A percentile compares a stretch with the other conserved stretches of the same genome.
Evolutionary conservation across 53 echinoderm and acorn worm genomes (phyloP).

Genomic region (Luidia sarsii): DNA sequence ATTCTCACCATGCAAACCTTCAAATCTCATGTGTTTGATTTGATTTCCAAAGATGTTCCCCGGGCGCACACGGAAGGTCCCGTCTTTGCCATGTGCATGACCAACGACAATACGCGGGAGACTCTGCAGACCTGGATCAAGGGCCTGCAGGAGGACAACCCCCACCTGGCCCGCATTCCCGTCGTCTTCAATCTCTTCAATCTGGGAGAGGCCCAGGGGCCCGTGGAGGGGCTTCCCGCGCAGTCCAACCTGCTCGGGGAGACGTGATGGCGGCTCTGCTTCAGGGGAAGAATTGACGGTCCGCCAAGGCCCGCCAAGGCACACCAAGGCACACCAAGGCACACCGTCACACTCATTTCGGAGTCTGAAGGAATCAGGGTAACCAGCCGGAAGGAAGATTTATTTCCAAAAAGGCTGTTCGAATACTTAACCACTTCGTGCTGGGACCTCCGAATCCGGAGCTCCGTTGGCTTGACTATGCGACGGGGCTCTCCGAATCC

Average conservation of each 20-base stretch:
- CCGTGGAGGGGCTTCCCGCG: not conserved
- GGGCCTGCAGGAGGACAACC: constrained; percentile 85
- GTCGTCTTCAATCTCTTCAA: constrained; percentile 90
- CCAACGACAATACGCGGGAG: constrained; percentile 62
- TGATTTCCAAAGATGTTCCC: constrained; percentile 56
- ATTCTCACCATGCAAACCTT: too few relatives aligned
- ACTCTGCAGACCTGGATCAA: constrained; percentile 75
- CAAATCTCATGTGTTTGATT: not conserved
- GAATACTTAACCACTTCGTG: too few relatives aligned
- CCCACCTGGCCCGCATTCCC: constrained; percentile 77
- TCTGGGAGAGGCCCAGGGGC: constrained; percentile 3
- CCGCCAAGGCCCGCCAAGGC: too few relatives aligned
- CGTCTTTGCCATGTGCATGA: constrained; percentile 91
- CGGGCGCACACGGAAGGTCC: constrained; percentile 70
- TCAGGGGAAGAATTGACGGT: too few relatives aligned
- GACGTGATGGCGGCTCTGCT: not conserved
- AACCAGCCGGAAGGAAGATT: too few relatives aligned
- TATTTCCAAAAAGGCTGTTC: too few relatives aligned
- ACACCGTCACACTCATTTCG: too few relatives aligned
- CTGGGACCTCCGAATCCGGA: too few relatives aligned
- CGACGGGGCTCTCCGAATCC: too few relatives aligned
- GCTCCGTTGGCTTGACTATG: too few relatives aligned
- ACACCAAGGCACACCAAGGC: too few relatives aligned
- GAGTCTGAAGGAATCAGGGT: too few relatives aligned
- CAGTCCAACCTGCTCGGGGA: constrained; percentile 12